Conservation (phyloP, 2,113 vertebrate species). For the Pteruthius melanotis region DNA sequence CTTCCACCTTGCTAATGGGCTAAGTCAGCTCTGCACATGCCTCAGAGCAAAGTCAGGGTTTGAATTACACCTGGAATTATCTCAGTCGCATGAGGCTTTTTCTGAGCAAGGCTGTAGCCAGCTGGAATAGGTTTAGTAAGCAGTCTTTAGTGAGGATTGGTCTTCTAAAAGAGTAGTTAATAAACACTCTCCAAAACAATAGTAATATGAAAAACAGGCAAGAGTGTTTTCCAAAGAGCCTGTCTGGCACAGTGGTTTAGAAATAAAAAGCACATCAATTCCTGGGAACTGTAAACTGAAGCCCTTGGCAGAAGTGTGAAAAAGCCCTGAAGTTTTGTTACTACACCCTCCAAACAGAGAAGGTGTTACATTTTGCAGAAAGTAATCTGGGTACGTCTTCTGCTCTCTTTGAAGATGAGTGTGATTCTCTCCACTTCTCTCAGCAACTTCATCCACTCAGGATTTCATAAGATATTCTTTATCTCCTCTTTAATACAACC, state of each 20-base stretch:
- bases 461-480: background rate
- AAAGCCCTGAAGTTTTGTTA: background rate
- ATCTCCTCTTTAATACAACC: background rate
- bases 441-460: background rate
- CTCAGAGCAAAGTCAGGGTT: background rate
- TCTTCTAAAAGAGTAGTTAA: background rate
- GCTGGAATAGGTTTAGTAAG: background rate
- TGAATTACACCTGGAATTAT: background rate
- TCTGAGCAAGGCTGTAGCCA: background rate
- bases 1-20: background rate
- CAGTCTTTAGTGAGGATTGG: background rate
- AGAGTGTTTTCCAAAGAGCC: background rate
- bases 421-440: background rate
- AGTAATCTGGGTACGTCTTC: background rate
- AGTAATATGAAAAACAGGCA: background rate
- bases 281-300: background rate
- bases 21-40: background rate
- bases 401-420: background rate
- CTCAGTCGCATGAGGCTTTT: background rate
- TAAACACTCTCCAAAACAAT: background rate
- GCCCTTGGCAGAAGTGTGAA: background rate
- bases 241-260: background rate
- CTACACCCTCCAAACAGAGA: background rate
- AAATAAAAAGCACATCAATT: background rate
- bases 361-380: background rate